These are phyloP conservation scores for Netelia fuscicornis DNA, from an alignment of 2,888 invertebrate species.

Conservation along the genomic window DNA sequence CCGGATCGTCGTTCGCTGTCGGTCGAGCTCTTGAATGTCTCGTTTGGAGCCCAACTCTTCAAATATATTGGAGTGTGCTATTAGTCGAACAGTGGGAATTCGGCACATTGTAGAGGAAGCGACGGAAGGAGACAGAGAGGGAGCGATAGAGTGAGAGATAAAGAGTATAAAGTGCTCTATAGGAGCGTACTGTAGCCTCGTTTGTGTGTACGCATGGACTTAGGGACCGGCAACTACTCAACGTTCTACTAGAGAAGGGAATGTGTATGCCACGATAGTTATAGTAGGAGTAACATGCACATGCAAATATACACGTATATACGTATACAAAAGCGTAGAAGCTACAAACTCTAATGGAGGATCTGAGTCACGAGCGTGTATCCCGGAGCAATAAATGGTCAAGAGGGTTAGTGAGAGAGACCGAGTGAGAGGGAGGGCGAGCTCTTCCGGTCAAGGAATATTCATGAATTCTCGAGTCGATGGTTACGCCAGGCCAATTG, in stretches of 20 bases:
- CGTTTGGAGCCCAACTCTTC: constrained; percentile 24
- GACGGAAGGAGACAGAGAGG: neutral
- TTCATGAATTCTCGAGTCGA: constrained; percentile 68
- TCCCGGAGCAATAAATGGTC: constrained; percentile 43
- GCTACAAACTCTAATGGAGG: constrained; percentile 61
- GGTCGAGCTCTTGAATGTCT: constrained; percentile 39
- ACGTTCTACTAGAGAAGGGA: constrained; percentile 28
- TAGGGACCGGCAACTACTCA: constrained; percentile 20
- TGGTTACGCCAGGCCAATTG: constrained; percentile 62
- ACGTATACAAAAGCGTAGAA: neutral
- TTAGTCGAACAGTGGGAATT: constrained; percentile 46
- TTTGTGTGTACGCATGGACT: constrained; percentile 28
- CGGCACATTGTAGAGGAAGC: neutral
- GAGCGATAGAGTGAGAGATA: neutral
- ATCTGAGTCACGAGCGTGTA: constrained; percentile 47
- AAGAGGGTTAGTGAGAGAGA: constrained; percentile 23
- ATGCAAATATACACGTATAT: neutral
- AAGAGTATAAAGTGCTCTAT: neutral
- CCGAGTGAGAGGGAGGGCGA: constrained; percentile 35
- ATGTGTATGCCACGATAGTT: constrained; percentile 14
- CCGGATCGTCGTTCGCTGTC: constrained; percentile 20
- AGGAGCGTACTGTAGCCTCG: constrained; percentile 18
- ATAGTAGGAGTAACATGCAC: constrained; percentile 23
- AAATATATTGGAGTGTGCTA: constrained; percentile 56
- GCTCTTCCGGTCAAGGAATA: constrained; percentile 68